Evolutionary conservation across 2,113 vertebrate species (phyloP).

Genomic region (Chlorodrepanis virens): DNA sequence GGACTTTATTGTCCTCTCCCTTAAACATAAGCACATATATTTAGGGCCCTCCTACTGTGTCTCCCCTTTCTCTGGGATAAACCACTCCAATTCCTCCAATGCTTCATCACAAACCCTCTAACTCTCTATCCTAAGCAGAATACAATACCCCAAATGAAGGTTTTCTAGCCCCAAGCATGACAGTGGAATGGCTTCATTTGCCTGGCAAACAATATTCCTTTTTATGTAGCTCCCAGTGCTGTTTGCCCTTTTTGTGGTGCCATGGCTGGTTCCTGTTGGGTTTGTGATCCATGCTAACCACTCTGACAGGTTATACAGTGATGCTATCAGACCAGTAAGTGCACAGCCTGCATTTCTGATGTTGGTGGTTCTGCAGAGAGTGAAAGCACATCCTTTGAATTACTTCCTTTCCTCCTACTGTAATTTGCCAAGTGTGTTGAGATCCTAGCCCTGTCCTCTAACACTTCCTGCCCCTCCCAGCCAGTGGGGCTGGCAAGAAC

Average conservation of each 20-base stretch:
- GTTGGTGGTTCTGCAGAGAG: neutral
- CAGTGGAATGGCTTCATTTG: neutral
- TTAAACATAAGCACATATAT: neutral
- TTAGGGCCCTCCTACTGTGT: neutral
- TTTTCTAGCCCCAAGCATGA: neutral
- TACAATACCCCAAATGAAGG: neutral
- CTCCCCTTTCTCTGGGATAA: neutral
- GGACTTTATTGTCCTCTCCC: neutral
- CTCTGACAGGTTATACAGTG: neutral
- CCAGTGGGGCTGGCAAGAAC: neutral
- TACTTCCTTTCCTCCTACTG: neutral
- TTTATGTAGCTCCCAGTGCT: neutral
- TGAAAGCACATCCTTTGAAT: neutral
- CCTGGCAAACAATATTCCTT: neutral
- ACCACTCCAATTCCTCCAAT: neutral
- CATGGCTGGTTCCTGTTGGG: neutral
- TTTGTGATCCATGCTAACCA: neutral
- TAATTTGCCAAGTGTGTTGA: neutral
- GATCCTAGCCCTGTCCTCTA: neutral
- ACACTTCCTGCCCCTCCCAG: neutral
- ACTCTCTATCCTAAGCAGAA: neutral
- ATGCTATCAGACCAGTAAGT: neutral
- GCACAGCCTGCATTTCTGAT: neutral
- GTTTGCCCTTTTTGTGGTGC: neutral
- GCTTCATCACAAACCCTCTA: neutral